Conservation (phyloP, 2,888 invertebrate species). For the Dicyrtomina minuta region DNA sequence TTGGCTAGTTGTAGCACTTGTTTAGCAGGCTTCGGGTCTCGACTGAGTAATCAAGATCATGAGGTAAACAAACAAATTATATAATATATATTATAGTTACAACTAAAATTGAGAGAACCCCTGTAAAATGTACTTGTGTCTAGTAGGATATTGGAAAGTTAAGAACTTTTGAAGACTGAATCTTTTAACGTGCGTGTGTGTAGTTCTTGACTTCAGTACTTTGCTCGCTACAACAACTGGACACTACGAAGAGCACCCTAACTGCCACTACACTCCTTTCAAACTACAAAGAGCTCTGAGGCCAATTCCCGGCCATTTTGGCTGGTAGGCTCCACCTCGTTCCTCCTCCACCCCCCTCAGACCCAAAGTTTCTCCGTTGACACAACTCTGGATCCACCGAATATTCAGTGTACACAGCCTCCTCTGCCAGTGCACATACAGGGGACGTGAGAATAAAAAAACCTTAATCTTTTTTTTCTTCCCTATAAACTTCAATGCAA, state of each 20-base stretch:
- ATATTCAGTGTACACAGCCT: slow-evolving; percentile 51
- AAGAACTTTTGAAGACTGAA: slow-evolving; percentile 7
- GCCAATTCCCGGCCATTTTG: slow-evolving; percentile 52
- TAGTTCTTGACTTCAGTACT: slow-evolving; percentile 33
- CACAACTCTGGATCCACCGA: not conserved
- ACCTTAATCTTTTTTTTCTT: not conserved
- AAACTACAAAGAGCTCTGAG: slow-evolving; percentile 52
- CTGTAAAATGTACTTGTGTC: slow-evolving; percentile 9
- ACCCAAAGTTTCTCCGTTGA: not conserved
- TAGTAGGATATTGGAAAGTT: slow-evolving; percentile 4
- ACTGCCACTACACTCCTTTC: slow-evolving; percentile 52
- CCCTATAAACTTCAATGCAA: no score
- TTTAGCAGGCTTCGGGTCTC: slow-evolving; percentile 5
- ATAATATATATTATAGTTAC: not conserved
- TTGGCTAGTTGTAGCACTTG: slow-evolving; percentile 17
- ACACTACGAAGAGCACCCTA: slow-evolving; percentile 43
- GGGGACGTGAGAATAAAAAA: not conserved
- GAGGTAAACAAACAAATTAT: slow-evolving; percentile 10
- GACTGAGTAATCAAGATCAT: slow-evolving; percentile 10
- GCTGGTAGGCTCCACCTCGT: slow-evolving; percentile 48
- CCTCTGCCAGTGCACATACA: not conserved
- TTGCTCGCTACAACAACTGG: slow-evolving; percentile 39
- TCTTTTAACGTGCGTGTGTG: slow-evolving; percentile 16
- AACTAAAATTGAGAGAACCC: not conserved
- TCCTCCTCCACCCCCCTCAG: slow-evolving; percentile 35